phyloP scores from a whole-genome alignment of 2,888 invertebrate species.

The Nephrotoma flavescens region DNA sequence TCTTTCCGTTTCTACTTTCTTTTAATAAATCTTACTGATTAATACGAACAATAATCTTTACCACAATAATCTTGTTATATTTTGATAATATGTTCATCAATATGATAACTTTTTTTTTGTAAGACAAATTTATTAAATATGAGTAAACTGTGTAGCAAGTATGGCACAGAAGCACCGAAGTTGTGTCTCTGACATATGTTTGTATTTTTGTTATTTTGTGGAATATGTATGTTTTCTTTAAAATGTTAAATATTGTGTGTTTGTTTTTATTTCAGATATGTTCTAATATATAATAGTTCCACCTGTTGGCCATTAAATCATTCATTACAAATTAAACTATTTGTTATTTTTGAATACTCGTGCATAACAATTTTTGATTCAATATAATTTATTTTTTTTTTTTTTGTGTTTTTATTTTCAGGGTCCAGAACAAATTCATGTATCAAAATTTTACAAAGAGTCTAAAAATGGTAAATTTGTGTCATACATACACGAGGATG shows the following conservation, averaged over 20 bases:
- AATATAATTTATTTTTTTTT: no score
- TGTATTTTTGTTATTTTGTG: background rate
- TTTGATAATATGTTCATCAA: no score
- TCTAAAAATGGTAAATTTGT: conserved; percentile 76
- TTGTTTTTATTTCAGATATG: background rate
- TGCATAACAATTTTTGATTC: background rate
- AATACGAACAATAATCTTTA: no score
- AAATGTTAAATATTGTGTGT: background rate
- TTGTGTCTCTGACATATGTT: background rate
- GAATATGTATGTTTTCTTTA: background rate
- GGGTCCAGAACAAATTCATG: conserved; percentile 79
- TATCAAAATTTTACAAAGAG: conserved; percentile 81
- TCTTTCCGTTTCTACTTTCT: no score
- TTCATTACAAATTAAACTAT: background rate
- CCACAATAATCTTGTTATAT: no score
- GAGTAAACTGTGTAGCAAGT: no score
- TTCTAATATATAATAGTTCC: background rate
- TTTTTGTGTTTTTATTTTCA: conserved; percentile 41
- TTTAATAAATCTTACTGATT: no score
- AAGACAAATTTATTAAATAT: no score
- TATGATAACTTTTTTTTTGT: no score
- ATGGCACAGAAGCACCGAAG: background rate
- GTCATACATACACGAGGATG: conserved; percentile 72
- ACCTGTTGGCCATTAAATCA: background rate
- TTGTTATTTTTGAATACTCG: background rate